Evolutionary conservation across 53 echinoderm and acorn worm genomes (phyloP), one percentile per base, ranked within the genome.

Genomic region (Echinometra lucunter): DNA sequence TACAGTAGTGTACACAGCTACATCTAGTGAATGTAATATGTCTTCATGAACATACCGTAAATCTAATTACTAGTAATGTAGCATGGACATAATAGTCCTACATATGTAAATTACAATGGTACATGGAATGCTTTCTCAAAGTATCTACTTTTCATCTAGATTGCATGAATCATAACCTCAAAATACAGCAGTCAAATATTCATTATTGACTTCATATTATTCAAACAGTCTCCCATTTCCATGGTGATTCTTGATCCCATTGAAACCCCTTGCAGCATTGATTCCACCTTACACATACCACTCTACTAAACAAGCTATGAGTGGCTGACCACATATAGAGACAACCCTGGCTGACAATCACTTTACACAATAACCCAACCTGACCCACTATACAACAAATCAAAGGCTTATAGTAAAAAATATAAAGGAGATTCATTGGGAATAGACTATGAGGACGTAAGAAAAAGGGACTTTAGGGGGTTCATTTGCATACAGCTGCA

Each of bases 401-500:
- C 66, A 91, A 91, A n/a, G 69, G 70, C 67, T 66, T 60, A 57
- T 10, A 85, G 28, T 49, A 30, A 49, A n/a, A 85, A 90, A 60
- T 21, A 58, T 90, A 90, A 90, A 57, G 37, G 63, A 63, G 90
- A 90, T 60, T 90, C 91, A 91, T 69, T 18, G 40, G 13, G 25
- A 91, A 66, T 63, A 92, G 47, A 78, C 74, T 53, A 49, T 75
- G 57, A 55, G 40, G 74, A 55, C 21, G 25, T 30, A 57, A 53
- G 74, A 92, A 80, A 45, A 70, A 66, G 57, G 81, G 80, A 21
- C 11, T 75, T 66, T 18, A 37, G 91, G 66, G 80, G 74, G 75
- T 57, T 92, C 93, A 92, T 92, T 92, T 92, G 93, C 93, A 92
- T 92, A 92, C 93, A 92, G 93, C 93, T 92, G 93, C 93, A 92